Evolutionary conservation across 2,888 invertebrate species (phyloP), one percentile per base, ranked within the genome.

Genomic region (Eilema griseolum): DNA sequence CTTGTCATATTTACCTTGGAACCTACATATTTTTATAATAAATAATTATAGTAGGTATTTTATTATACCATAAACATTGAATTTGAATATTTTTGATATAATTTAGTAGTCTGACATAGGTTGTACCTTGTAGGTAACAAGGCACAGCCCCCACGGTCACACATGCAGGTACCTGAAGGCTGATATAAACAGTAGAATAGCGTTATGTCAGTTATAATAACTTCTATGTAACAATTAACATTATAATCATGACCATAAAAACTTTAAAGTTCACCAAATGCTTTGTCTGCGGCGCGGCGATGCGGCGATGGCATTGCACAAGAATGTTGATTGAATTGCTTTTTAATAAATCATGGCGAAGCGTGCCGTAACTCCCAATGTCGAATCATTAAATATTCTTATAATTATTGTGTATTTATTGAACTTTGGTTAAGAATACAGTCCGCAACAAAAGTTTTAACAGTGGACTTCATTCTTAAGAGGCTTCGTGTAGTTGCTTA

Each of bases 311-410:
- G 31, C 61, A 61, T 61, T 61, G 61, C 20, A 10, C 52, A 20
- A 31, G 28, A 61, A 61, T 61, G 20, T 61, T 61, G 11, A 61
- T 63, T 41, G 63, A 33, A 63, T 52, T 63, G 41, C 52, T 66
- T 57, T 23, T 20, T 26, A 26, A 61, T 31, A n/a, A 61, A 61
- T 31, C 28, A 61, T 61, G 20, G 28, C 14, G 28, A 26, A 26
- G 16, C 59, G 59, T 59, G 59, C n/a, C 28, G 59, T 59, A 12
- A 57, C 26, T 8, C 26, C 59, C 59, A 59, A 59, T 59, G 59
- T 59, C 59, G 26, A 61, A 26, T 33, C 7, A 1, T 26, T 5
- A 59, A 59, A 26, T 52, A 52, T 52, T 52, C 52, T 52, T 52
- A 52, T 52, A n/a, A 52, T 52, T 52, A 52, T 52, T n/a, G 52